Conservation (phyloP, 2,113 vertebrate species). For the Ciconia stormi region DNA sequence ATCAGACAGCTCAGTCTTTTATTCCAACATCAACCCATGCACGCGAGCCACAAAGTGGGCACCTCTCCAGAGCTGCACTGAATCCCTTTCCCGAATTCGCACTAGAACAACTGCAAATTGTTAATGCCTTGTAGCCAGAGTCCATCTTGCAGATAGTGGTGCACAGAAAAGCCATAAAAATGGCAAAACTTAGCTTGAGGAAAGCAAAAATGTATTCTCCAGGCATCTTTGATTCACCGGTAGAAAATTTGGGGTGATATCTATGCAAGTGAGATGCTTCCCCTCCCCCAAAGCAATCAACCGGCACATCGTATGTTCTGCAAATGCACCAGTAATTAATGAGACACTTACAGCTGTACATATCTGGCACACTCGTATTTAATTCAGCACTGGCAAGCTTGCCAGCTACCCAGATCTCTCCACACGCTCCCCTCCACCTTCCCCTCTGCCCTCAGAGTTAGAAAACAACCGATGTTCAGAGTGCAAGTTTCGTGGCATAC, state of each 20-base stretch:
- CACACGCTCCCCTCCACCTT: background rate
- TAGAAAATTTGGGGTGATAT: background rate
- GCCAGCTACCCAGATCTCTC: background rate
- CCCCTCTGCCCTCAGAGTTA: background rate
- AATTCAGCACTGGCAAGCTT: background rate
- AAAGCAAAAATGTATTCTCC: background rate
- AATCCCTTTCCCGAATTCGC: background rate
- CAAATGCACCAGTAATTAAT: background rate
- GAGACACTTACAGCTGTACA: background rate
- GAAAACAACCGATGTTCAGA: background rate
- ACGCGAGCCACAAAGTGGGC: background rate
- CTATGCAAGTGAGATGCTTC: background rate
- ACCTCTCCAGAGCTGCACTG: background rate
- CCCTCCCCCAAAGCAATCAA: background rate
- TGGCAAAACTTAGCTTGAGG: rapidly evolving
- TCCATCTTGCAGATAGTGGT: rapidly evolving
- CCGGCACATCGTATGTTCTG: background rate
- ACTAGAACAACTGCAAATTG: background rate
- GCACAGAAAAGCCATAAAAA: background rate
- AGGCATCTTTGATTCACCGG: background rate
- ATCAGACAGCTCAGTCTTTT: background rate
- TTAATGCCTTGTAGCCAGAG: background rate
- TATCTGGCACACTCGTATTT: background rate
- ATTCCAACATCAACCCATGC: background rate
- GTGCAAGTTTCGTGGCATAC: rapidly evolving